Percentiles rank a stretch among this genome's conserved stretches.
Evolutionary conservation across 2,888 invertebrate genomes (phyloP).

Genomic region (Lycophotia porphyrea): DNA sequence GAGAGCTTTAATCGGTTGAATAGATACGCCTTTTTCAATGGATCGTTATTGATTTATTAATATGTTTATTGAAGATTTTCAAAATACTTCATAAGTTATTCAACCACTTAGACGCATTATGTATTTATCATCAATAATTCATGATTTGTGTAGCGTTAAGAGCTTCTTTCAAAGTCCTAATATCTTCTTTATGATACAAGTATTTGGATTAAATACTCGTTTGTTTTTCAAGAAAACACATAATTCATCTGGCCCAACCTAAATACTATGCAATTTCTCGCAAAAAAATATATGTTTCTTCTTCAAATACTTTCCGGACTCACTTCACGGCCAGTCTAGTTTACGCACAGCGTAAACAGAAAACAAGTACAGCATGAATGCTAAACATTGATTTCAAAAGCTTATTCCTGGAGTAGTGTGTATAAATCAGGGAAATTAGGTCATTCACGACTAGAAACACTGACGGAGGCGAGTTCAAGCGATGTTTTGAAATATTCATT

Average conservation of each 20-base stretch:
- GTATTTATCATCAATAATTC: background rate
- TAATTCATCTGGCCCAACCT: background rate
- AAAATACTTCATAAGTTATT: background rate
- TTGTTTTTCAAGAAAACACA: background rate
- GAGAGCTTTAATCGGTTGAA: constrained; percentile 17
- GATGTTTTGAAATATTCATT: constrained; percentile 59
- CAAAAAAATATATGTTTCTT: background rate
- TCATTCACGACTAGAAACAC: constrained; percentile 62
- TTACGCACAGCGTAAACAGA: constrained; percentile 42
- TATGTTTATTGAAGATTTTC: background rate
- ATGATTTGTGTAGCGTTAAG: constrained; percentile 14
- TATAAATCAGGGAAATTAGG: constrained; percentile 79
- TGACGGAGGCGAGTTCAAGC: constrained; percentile 43
- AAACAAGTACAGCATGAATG: constrained; percentile 64
- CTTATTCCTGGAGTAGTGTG: constrained; percentile 72
- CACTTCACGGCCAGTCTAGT: constrained; percentile 30
- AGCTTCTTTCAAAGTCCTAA: constrained; percentile 1
- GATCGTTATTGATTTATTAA: background rate
- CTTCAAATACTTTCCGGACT: background rate
- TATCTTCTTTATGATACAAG: constrained; percentile 11
- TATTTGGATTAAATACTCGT: background rate
- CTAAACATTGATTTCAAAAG: constrained; percentile 69
- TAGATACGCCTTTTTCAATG: constrained; percentile 1
- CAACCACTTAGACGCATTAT: background rate
- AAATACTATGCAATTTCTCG: background rate